Evolutionary conservation across 2,888 invertebrate genomes (phyloP).

Genomic region (Andrena dorsata): DNA sequence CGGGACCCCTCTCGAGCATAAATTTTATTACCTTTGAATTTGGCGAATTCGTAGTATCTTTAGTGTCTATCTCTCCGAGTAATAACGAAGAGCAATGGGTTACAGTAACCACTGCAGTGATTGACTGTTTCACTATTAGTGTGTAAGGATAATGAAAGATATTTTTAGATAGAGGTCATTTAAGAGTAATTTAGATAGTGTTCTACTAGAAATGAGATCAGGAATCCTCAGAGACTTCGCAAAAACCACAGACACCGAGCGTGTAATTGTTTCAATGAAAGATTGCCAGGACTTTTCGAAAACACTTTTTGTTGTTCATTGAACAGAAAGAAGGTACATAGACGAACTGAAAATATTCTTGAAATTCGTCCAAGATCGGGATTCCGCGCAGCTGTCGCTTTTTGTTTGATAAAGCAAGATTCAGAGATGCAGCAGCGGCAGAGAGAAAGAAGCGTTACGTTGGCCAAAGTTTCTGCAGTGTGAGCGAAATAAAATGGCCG

Average conservation of each 20-base stretch:
- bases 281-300: no score
- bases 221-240: background rate
- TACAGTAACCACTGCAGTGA: no score
- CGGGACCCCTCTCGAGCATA: background rate
- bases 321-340: background rate
- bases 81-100: no score
- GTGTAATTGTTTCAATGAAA: no score
- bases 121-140: no score
- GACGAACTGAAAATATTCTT: background rate
- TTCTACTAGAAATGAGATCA: background rate
- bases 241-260: no score
- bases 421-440: background rate
- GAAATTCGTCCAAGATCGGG: background rate
- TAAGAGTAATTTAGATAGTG: background rate
- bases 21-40: background rate
- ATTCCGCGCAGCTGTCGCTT: background rate
- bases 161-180: no score
- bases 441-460: background rate
- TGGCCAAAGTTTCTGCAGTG: background rate
- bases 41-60: background rate
- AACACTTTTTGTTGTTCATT: background rate
- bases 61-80: no score
- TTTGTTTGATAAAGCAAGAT: background rate
- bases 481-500: conserved; percentile 42
- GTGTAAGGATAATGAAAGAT: no score